Conservation (phyloP, 2,797 vertebrate species). For the Tympanoctomys barrerae region DNA sequence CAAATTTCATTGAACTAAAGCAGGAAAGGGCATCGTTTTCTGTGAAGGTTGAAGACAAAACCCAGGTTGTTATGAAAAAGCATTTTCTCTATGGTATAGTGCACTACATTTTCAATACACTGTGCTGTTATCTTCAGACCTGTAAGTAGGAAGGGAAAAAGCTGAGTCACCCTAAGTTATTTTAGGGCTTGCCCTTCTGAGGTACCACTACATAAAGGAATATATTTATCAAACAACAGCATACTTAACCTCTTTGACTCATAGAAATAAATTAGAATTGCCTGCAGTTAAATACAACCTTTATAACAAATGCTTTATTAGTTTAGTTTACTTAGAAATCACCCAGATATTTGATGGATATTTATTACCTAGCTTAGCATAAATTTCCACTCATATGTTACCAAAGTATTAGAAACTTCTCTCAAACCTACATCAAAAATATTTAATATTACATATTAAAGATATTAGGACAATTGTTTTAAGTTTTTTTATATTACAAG, state of each 20-base stretch:
- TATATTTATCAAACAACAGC: not conserved
- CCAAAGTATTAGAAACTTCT: not conserved
- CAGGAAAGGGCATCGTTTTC: not conserved
- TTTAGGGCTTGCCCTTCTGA: not conserved
- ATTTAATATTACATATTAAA: not conserved
- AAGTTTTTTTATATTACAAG: not conserved
- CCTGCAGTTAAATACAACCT: not conserved
- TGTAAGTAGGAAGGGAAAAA: fast-evolving
- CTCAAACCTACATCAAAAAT: not conserved
- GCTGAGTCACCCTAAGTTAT: not conserved
- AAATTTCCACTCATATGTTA: not conserved
- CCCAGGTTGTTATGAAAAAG: not conserved
- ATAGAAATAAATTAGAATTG: not conserved
- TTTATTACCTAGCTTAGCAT: not conserved
- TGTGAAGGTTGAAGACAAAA: not conserved
- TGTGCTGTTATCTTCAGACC: not conserved
- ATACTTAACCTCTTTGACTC: not conserved
- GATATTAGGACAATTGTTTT: not conserved
- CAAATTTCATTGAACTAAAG: not conserved
- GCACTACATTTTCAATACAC: not conserved
- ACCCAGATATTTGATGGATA: not conserved
- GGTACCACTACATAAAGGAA: not conserved
- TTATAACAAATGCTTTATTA: not conserved
- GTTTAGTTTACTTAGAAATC: not conserved
- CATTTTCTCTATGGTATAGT: not conserved